Conservation (phyloP, 2,113 vertebrate species). For the Phrynosoma blainvillii region DNA sequence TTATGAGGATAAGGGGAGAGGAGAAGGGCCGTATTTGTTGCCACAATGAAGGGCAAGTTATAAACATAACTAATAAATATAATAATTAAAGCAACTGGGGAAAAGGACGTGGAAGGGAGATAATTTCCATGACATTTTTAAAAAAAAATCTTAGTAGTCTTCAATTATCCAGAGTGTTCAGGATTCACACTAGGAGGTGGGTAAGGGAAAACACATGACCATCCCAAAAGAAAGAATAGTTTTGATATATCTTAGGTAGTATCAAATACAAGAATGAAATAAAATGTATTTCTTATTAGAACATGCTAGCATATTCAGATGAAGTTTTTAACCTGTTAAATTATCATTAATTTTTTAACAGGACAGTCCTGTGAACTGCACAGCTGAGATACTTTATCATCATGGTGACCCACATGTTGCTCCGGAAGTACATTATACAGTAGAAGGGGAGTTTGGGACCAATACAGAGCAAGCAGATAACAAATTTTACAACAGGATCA, state of each 20-base stretch:
- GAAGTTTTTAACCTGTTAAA: neutral
- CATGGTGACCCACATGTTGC: constrained; percentile 52
- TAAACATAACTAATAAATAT: too few relatives aligned
- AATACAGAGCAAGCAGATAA: constrained; percentile 78
- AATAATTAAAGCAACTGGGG: neutral
- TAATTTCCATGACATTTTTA: neutral
- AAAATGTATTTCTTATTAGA: neutral
- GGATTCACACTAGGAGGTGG: neutral
- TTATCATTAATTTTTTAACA: constrained; percentile 50
- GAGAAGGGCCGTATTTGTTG: too few relatives aligned
- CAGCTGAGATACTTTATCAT: constrained; percentile 85
- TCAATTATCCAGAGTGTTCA: neutral
- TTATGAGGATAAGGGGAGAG: too few relatives aligned
- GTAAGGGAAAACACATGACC: neutral
- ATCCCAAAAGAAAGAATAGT: neutral
- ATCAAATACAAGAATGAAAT: neutral
- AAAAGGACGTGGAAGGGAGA: too few relatives aligned
- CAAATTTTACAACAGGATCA: constrained; percentile 81
- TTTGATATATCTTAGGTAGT: neutral
- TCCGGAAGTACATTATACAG: constrained; percentile 79
- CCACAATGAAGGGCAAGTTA: too few relatives aligned
- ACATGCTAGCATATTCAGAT: neutral
- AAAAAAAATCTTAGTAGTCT: neutral
- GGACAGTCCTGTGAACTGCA: constrained; percentile 73
- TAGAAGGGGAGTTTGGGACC: constrained; percentile 74